These are phyloP conservation scores for Drosophila helvetica DNA, from an alignment of 2,888 invertebrate species.

Conservation along the genomic window DNA sequence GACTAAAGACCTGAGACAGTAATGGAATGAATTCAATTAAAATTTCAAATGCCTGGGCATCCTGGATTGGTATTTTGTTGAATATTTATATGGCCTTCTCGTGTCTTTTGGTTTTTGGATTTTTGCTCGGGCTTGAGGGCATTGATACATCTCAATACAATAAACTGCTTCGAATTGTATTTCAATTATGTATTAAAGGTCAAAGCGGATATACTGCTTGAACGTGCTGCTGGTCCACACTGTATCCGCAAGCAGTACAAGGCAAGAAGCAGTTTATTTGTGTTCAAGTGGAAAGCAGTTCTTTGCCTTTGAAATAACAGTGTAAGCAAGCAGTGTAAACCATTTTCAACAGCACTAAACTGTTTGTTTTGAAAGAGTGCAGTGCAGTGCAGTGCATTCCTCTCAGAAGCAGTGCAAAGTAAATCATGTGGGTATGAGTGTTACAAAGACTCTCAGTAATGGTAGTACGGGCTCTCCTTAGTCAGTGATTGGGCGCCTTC, in stretches of 20 bases:
- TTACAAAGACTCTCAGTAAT: too few relatives aligned
- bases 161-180: neutral
- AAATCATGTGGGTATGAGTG: too few relatives aligned
- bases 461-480: too few relatives aligned
- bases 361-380: too few relatives aligned
- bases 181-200: neutral
- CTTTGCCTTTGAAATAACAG: neutral
- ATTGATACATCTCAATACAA: neutral
- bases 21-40: conserved; percentile 23
- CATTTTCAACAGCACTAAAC: too few relatives aligned
- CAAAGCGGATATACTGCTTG: neutral
- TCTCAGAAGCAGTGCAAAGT: too few relatives aligned
- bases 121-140: neutral
- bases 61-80: conserved; percentile 12
- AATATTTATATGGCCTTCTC: conserved; percentile 7
- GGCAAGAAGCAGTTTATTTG: neutral
- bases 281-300: neutral
- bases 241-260: neutral
- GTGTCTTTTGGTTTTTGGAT: neutral
- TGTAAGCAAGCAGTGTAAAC: neutral
- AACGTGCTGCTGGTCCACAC: too few relatives aligned
- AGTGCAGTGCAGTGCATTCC: too few relatives aligned
- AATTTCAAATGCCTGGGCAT: conserved; percentile 1
- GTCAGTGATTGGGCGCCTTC: too few relatives aligned
- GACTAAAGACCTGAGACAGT: neutral